These are phyloP conservation scores for Pseudochromis fuscus DNA, from an alignment of 2,797 vertebrate species.

Conservation along the genomic window DNA sequence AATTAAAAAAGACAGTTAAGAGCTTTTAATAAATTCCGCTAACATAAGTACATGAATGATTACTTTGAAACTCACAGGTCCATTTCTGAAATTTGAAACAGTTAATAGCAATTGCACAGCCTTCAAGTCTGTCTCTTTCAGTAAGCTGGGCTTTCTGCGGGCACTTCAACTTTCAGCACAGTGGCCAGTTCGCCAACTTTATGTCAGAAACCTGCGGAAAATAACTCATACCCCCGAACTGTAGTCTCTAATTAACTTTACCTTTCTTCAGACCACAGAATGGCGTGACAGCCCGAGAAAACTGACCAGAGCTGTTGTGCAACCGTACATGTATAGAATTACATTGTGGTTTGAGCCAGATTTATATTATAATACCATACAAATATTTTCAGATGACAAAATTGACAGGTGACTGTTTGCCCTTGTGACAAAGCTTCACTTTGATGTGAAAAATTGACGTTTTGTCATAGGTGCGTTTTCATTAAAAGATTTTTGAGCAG, in stretches of 20 bases:
- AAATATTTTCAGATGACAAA: conserved; percentile 73
- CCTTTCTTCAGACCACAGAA: conserved; percentile 83
- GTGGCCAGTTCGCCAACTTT: conserved; percentile 73
- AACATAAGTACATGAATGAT: background rate
- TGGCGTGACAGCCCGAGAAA: conserved; percentile 66
- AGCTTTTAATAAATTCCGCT: too few relatives aligned
- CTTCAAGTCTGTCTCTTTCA: conserved; percentile 32
- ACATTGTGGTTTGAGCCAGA: conserved; percentile 73
- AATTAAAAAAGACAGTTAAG: conserved; percentile 11
- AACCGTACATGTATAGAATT: conserved; percentile 77
- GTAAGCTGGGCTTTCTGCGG: conserved; percentile 48
- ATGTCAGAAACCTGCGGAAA: conserved; percentile 80
- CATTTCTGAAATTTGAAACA: conserved; percentile 25
- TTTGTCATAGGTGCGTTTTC: background rate
- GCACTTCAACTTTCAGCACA: conserved; percentile 65
- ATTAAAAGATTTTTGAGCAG: background rate
- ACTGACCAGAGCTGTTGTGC: conserved; percentile 79
- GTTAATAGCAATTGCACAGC: conserved; percentile 10
- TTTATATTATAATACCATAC: conserved; percentile 70
- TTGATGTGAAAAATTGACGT: background rate
- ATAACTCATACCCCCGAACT: conserved; percentile 71
- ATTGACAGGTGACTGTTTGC: conserved; percentile 73
- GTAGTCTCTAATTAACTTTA: conserved; percentile 85
- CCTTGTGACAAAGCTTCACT: conserved; percentile 3
- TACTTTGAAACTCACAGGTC: conserved; percentile 10